Evolutionary conservation across 2,113 vertebrate genomes (phyloP), one percentile per base, ranked within the genome.

Genomic region (Perca schrenkii): DNA sequence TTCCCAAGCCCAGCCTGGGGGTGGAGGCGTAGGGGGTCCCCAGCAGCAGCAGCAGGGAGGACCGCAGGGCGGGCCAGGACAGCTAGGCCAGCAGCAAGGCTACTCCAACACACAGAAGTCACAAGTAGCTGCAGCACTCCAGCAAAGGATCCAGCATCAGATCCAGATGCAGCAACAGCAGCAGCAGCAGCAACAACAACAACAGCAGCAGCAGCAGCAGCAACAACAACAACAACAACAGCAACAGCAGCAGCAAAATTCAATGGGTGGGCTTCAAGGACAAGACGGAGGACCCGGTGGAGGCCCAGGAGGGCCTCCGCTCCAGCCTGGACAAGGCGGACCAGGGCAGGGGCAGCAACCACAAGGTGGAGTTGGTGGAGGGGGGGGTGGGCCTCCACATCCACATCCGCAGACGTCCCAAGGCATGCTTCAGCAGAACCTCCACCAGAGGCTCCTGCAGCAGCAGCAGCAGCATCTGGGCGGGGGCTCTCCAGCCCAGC

Each of bases 401-500:
- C 79, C 73, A 0, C 65, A 94, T 60, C 64, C 86, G 0, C 91
- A 91, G 74, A 91, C 91, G 28, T 17, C 91, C 17, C 92, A 92
- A 58, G 58, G 83, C 46, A 91, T 95, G 86, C 91, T 98, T 58
- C 97, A 98, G 86, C 97, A 97, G 91, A 96, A 96, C 86, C 95
- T 97, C 87, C 97, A 99, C 83, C 98, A 99, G 93, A 95, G 98
- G 89, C 94, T 99, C 22, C 95, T 95, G 50, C 94, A 93, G 84
- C 93, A 94, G 53, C 94, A 94, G 87, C 92, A 94, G 80, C 92
- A 94, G 62, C 95, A 96, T 64, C 87, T 94, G 0, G 90, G 92
- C 69, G 97, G 92, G 13, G 94, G 93, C 46, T 96, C 95, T 58
- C 98, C 98, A 71, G 98, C 96, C 19, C 98, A 98, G 19, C 97